A percentile compares a stretch with the other conserved stretches of the same genome.
Evolutionary conservation across 2,888 invertebrate genomes (phyloP).

Genomic region (Hermaeophaga mercurialis): DNA sequence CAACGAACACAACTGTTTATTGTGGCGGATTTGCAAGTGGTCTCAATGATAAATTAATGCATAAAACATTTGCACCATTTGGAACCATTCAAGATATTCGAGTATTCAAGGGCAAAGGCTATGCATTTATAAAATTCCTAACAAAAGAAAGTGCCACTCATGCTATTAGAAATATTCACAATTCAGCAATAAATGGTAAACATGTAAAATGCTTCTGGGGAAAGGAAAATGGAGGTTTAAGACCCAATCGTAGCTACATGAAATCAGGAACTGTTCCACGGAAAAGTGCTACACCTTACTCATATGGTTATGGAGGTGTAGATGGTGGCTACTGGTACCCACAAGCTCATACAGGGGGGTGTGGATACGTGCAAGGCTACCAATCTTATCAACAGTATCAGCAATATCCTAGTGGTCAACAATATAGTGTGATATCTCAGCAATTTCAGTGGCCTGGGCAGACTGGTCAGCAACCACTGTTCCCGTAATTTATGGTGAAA

Average conservation of each 20-base stretch:
- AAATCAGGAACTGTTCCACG: constrained; percentile 55
- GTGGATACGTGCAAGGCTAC: constrained; percentile 63
- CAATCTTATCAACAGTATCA: constrained; percentile 59
- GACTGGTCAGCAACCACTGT: constrained; percentile 60
- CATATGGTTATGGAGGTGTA: constrained; percentile 75
- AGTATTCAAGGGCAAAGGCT: constrained; percentile 99
- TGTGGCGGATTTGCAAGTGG: constrained; percentile 96
- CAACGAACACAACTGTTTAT: constrained; percentile 98
- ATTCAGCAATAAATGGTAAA: constrained; percentile 94
- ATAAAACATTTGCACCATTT: constrained; percentile 92
- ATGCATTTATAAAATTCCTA: constrained; percentile 97
- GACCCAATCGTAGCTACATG: constrained; percentile 56
- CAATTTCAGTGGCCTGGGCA: constrained; percentile 56
- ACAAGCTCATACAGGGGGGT: constrained; percentile 66
- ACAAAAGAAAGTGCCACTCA: constrained; percentile 97
- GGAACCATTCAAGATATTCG: constrained; percentile 96
- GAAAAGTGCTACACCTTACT: constrained; percentile 73
- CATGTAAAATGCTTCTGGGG: constrained; percentile 99
- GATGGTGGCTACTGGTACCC: constrained; percentile 77
- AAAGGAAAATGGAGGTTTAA: constrained; percentile 84
- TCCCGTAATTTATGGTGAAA: constrained; percentile 71
- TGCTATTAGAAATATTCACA: constrained; percentile 96
- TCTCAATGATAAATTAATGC: constrained; percentile 94
- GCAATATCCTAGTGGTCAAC: constrained; percentile 60
- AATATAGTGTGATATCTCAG: constrained; percentile 57